Percentiles rank a stretch among this genome's conserved stretches.
Evolutionary conservation across 2,888 invertebrate species (phyloP).

Genomic region (Drosophila nigricruria): DNA sequence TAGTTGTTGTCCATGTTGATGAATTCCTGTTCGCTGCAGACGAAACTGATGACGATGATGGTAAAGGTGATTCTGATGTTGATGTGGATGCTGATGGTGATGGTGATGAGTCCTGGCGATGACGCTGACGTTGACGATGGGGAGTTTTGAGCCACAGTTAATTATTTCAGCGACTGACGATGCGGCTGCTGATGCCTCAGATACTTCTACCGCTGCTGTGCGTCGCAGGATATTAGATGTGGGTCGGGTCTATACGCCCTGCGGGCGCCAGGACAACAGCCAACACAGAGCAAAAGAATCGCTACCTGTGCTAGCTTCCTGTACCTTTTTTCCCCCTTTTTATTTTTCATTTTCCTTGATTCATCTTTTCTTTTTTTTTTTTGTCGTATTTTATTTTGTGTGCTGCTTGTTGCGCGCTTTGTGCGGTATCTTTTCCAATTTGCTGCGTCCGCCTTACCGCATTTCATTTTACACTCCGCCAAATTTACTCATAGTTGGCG

Average conservation of each 20-base stretch:
- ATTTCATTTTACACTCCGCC: constrained; percentile 17
- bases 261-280: constrained; percentile 27
- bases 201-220: constrained; percentile 35
- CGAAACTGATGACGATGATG: constrained; percentile 24
- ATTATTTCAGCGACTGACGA: constrained; percentile 68
- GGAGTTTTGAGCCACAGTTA: constrained; percentile 55
- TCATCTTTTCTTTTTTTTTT: constrained; percentile 4
- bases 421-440: constrained; percentile 61
- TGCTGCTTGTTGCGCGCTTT: constrained; percentile 31
- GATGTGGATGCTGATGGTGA: constrained; percentile 22
- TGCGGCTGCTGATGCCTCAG: constrained; percentile 31
- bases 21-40: constrained; percentile 63
- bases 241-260: constrained; percentile 22
- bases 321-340: constrained; percentile 4
- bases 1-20: constrained; percentile 56
- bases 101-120: constrained; percentile 17
- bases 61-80: constrained; percentile 26
- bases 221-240: constrained; percentile 68
- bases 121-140: constrained; percentile 20
- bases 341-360: constrained; percentile 5
- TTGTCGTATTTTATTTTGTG: constrained; percentile 13
- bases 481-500: not conserved
- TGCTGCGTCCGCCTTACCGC: constrained; percentile 43
- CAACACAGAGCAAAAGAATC: constrained; percentile 13
- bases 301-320: constrained; percentile 41